A percentile compares a stretch with the other conserved stretches of the same genome.
These are phyloP conservation scores for Diorhabda sublineata DNA, from an alignment of 1,140 invertebrate genomes.

Conservation along the genomic window DNA sequence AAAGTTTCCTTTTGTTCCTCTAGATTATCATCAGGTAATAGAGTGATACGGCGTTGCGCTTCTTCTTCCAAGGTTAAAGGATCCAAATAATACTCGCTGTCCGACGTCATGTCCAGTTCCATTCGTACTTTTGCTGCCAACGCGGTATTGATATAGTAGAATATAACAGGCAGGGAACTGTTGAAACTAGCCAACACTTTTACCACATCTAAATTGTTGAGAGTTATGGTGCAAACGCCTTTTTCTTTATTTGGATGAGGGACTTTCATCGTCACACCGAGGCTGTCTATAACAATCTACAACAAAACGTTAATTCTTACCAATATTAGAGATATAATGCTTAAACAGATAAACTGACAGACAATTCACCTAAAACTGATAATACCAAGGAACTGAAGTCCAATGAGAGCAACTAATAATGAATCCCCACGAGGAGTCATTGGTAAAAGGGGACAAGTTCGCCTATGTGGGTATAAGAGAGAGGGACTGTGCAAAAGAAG, in stretches of 20 bases:
- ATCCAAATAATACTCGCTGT: constrained; percentile 56
- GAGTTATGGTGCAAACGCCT: constrained; percentile 55
- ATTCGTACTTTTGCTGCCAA: constrained; percentile 65
- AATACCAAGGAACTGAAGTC: too few species aligned
- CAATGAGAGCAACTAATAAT: too few species aligned
- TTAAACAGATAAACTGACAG: constrained; percentile 1
- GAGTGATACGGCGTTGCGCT: constrained; percentile 69
- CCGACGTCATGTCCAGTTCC: constrained; percentile 63
- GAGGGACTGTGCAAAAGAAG: too few species aligned
- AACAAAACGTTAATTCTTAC: neutral
- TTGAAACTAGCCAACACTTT: constrained; percentile 72
- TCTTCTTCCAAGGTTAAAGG: constrained; percentile 56
- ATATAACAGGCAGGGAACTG: constrained; percentile 67
- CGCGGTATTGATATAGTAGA: constrained; percentile 66
- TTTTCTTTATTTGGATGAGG: constrained; percentile 59
- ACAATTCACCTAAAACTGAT: neutral
- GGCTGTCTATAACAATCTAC: constrained; percentile 59
- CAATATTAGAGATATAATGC: neutral
- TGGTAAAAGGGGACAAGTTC: too few species aligned
- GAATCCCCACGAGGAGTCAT: too few species aligned
- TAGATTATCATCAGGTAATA: constrained; percentile 66
- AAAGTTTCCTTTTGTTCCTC: constrained; percentile 63
- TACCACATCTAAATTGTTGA: constrained; percentile 62
- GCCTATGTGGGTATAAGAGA: too few species aligned
- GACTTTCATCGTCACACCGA: constrained; percentile 63